phyloP scores from a whole-genome alignment of 2,888 invertebrate species.

The Noctua janthe region DNA sequence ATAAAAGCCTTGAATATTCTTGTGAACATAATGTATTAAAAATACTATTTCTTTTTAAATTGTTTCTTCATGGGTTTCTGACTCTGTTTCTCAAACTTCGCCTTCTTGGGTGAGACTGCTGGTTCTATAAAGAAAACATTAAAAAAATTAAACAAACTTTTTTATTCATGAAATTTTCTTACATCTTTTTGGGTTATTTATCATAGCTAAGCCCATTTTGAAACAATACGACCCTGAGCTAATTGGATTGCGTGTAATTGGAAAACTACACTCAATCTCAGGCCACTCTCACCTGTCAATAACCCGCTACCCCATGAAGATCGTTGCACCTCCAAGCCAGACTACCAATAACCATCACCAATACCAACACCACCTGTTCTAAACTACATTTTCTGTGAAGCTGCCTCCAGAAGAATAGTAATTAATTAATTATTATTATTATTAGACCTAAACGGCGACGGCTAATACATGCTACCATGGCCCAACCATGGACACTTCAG shows the following conservation, averaged over 20 bases:
- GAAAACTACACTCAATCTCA: not conserved
- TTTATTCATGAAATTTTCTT: not conserved
- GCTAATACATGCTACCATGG: not conserved
- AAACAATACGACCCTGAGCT: not conserved
- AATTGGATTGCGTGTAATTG: not conserved
- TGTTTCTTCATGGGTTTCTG: conserved; percentile 79
- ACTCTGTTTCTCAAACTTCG: conserved; percentile 83
- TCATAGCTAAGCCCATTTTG: not conserved
- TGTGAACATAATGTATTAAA: conserved; percentile 29
- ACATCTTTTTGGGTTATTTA: not conserved
- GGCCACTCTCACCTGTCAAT: not conserved
- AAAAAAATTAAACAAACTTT: not conserved
- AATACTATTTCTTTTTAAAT: conserved; percentile 78
- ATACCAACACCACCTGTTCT: not conserved
- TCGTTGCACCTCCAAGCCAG: not conserved
- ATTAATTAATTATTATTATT: too few relatives aligned
- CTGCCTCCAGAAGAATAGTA: not conserved
- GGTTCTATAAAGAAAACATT: conserved; percentile 72
- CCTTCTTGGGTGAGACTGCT: conserved; percentile 75
- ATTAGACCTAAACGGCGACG: too few relatives aligned
- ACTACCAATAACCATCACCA: not conserved
- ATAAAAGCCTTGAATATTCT: conserved; percentile 4
- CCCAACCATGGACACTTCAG: not conserved
- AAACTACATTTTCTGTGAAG: not conserved
- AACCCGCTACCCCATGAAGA: not conserved